These are phyloP conservation scores for Apoda limacodes DNA, from an alignment of 2,888 invertebrate species.

Conservation along the genomic window DNA sequence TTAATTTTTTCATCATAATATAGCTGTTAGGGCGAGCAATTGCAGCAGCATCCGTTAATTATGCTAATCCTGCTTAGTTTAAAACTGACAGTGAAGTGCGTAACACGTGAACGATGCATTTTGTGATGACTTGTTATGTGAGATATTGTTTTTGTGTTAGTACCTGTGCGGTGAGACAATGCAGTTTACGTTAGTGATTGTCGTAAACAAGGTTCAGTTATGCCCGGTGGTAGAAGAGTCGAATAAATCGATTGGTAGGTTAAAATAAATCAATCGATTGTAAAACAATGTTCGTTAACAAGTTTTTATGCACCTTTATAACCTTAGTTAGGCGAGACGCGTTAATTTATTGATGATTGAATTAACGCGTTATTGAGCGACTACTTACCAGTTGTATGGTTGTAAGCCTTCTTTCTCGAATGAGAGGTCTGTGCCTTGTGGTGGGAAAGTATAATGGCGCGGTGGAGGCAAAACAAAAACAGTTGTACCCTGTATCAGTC, in stretches of 20 bases:
- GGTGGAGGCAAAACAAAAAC: no score
- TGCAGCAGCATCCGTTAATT: constrained; percentile 46
- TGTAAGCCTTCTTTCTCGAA: no score
- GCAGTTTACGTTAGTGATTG: constrained; percentile 64
- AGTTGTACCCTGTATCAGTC: no score
- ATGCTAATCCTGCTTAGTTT: constrained; percentile 61
- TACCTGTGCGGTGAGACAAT: constrained; percentile 43
- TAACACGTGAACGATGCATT: constrained; percentile 57
- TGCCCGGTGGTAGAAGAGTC: constrained; percentile 53
- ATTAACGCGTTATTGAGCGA: no score
- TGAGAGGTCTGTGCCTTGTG: no score
- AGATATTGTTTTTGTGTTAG: constrained; percentile 38
- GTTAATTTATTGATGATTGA: no score
- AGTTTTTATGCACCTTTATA: no score
- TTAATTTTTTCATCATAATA: constrained; percentile 8
- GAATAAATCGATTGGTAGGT: constrained; percentile 49
- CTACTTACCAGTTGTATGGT: no score
- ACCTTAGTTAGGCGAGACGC: no score
- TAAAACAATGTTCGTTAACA: no score
- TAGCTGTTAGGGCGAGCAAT: constrained; percentile 43
- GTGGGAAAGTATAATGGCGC: no score
- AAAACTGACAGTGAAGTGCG: constrained; percentile 43
- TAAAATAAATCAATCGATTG: no score
- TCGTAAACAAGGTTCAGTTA: constrained; percentile 59
- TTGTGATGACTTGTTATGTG: constrained; percentile 46